A percentile compares a stretch with the other conserved stretches of the same genome.
Conservation (phyloP, 2,888 invertebrate species). For the Silvanus unidentatus region DNA sequence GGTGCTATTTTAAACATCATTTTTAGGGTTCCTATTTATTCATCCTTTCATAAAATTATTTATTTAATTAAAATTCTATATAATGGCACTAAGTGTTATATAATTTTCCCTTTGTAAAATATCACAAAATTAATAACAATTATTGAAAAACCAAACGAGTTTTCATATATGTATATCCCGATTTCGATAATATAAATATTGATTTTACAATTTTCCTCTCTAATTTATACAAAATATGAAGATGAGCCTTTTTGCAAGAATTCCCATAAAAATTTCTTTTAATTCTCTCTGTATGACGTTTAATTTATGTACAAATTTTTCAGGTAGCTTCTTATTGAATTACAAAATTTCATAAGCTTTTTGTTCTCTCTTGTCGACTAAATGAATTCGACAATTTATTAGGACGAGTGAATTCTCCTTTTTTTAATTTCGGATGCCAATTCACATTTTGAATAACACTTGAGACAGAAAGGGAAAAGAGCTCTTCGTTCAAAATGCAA, state of each 20-base stretch:
- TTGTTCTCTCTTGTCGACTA: constrained; percentile 8
- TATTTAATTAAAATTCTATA: constrained; percentile 14
- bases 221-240: constrained; percentile 18
- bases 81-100: constrained; percentile 27
- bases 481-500: background rate
- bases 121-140: constrained; percentile 15
- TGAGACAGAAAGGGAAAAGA: too few relatives aligned
- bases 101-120: constrained; percentile 12
- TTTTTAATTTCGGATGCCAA: background rate
- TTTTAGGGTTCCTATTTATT: constrained; percentile 1
- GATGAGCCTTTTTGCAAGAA: constrained; percentile 22
- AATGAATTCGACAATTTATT: background rate
- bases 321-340: constrained; percentile 23
- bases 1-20: constrained; percentile 5
- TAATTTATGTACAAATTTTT: constrained; percentile 20
- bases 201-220: background rate
- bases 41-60: background rate
- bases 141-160: constrained; percentile 7
- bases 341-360: constrained; percentile 27
- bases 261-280: constrained; percentile 21
- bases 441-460: too few relatives aligned
- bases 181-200: too few relatives aligned
- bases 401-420: background rate
- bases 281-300: too few relatives aligned
- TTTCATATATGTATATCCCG: background rate